A percentile compares a stretch with the other conserved stretches of the same genome.
phyloP scores from a whole-genome alignment of 2,113 vertebrate genomes.

The Panthera uncia region DNA sequence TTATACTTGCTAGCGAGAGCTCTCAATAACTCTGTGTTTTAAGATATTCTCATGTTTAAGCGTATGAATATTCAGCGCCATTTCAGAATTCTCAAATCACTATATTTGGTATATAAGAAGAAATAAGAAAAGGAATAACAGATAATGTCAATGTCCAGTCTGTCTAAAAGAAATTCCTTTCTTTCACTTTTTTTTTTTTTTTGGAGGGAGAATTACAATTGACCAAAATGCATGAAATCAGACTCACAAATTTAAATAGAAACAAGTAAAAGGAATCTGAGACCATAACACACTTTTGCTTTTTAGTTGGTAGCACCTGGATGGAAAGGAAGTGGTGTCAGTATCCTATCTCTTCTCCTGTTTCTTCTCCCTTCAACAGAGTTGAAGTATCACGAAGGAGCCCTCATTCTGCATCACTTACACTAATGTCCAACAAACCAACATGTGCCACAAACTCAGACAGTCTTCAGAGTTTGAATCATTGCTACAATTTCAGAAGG shows the following conservation, averaged over 20 bases:
- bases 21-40: not conserved
- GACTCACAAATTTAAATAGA: not conserved
- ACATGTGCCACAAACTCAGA: not conserved
- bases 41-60: not conserved
- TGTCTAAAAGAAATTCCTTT: not conserved
- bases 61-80: not conserved
- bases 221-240: not conserved
- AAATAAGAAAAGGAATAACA: not conserved
- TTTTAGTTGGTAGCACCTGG: not conserved
- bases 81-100: not conserved
- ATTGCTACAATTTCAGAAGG: not conserved
- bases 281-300: not conserved
- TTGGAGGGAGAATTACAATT: not conserved
- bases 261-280: not conserved
- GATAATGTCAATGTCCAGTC: not conserved
- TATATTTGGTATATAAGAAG: not conserved
- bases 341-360: not conserved
- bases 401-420: not conserved
- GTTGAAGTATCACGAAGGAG: not conserved
- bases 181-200: not conserved
- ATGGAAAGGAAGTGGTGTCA: not conserved
- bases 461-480: not conserved
- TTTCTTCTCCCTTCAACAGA: not conserved
- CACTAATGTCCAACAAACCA: not conserved
- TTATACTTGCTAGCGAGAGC: not conserved